A percentile compares a stretch with the other conserved stretches of the same genome.
Evolutionary conservation across 2,888 invertebrate species (phyloP).

Genomic region (Trachelus troglodyta): DNA sequence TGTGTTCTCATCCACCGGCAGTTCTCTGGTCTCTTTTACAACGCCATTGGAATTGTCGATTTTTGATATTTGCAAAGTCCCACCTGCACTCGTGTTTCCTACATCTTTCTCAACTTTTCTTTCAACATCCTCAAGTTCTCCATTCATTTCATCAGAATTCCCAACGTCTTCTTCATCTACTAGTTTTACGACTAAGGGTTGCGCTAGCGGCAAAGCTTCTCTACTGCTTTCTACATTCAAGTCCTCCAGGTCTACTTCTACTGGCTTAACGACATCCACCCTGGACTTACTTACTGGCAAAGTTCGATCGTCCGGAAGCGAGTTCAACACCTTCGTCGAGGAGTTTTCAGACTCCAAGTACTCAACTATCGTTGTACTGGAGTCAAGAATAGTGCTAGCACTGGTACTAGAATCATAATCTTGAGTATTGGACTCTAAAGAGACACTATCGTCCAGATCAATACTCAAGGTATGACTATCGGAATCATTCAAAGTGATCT

Average conservation of each 20-base stretch:
- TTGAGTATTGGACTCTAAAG: too few relatives aligned
- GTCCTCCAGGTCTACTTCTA: slow-evolving; percentile 11
- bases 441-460: too few relatives aligned
- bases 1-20: slow-evolving; percentile 5
- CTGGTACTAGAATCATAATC: too few relatives aligned
- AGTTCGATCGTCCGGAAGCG: too few relatives aligned
- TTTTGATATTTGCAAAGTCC: neutral
- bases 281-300: too few relatives aligned
- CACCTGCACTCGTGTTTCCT: too few relatives aligned
- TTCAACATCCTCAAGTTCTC: slow-evolving; percentile 53
- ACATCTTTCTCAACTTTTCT: slow-evolving; percentile 38
- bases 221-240: neutral
- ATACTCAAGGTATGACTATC: neutral
- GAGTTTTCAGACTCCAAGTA: too few relatives aligned
- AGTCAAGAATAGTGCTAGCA: too few relatives aligned
- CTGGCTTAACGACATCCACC: slow-evolving; percentile 8
- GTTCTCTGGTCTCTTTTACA: slow-evolving; percentile 17
- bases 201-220: slow-evolving; percentile 13
- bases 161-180: slow-evolving; percentile 10
- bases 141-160: slow-evolving; percentile 43
- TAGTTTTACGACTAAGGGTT: slow-evolving; percentile 13
- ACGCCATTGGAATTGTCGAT: slow-evolving; percentile 6
- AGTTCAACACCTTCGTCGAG: too few relatives aligned
- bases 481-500: neutral
- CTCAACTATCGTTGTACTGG: too few relatives aligned